A percentile compares a stretch with the other conserved stretches of the same genome.
Conservation (phyloP, 2,113 vertebrate species). For the Caranx ignobilis region DNA sequence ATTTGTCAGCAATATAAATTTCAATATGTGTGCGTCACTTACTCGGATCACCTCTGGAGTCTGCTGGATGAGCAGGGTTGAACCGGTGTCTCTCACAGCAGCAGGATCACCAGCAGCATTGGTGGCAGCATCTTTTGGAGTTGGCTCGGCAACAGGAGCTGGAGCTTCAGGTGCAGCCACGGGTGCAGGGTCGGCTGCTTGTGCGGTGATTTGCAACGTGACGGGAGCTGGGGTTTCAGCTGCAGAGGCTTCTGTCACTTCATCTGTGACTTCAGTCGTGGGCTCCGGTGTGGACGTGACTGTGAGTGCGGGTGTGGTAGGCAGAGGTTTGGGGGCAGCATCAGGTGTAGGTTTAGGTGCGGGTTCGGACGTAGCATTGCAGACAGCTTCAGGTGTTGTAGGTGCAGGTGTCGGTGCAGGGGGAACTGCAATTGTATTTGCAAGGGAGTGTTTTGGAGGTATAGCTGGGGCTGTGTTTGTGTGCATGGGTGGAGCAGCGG, state of each 20-base stretch:
- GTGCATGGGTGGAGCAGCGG: constrained; percentile 22
- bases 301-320: background rate
- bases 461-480: constrained; percentile 46
- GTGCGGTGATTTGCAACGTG: constrained; percentile 31
- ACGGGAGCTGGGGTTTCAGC: background rate
- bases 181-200: constrained; percentile 25
- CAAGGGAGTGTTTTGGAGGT: constrained; percentile 55
- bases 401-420: background rate
- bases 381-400: constrained; percentile 23
- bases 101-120: constrained; percentile 55
- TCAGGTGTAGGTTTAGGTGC: constrained; percentile 31
- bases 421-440: constrained; percentile 34
- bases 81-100: constrained; percentile 82
- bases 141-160: constrained; percentile 3
- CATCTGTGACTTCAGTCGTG: constrained; percentile 15
- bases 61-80: constrained; percentile 93
- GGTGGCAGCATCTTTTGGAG: constrained; percentile 11
- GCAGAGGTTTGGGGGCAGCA: constrained; percentile 7
- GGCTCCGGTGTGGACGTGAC: constrained; percentile 38
- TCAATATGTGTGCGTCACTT: constrained; percentile 76
- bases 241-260: constrained; percentile 23
- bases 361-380: constrained; percentile 32
- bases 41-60: constrained; percentile 95
- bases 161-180: constrained; percentile 41
- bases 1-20: constrained; percentile 1